Evolutionary conservation across 1,140 invertebrate species (phyloP).

Genomic region (Druon quercuslanigerum): DNA sequence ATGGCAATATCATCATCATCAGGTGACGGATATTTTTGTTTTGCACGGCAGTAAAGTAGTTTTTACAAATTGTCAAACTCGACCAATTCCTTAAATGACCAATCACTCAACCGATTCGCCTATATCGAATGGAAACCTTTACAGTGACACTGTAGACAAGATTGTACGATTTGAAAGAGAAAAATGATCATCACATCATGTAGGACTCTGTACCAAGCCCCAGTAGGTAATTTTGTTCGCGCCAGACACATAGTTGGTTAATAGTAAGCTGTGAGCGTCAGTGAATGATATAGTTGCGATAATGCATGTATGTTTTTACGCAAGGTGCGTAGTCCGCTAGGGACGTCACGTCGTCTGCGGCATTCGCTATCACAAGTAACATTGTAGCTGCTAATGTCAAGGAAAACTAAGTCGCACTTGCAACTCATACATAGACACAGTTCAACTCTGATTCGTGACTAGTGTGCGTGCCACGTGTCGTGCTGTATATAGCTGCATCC

Average conservation of each 20-base stretch:
- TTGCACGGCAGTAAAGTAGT: too few species aligned
- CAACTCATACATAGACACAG: neutral
- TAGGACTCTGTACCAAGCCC: neutral
- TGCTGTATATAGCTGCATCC: constrained; percentile 9
- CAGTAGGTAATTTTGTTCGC: constrained; percentile 34
- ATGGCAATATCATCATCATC: too few species aligned
- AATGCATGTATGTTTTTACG: constrained; percentile 27
- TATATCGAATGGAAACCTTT: too few species aligned
- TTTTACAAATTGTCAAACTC: too few species aligned
- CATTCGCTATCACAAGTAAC: constrained; percentile 39
- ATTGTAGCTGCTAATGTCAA: constrained; percentile 60
- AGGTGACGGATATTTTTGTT: too few species aligned
- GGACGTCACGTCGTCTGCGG: neutral
- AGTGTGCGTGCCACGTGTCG: constrained; percentile 25
- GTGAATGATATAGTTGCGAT: neutral
- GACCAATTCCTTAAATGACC: too few species aligned
- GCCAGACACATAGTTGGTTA: constrained; percentile 35
- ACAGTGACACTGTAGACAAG: neutral
- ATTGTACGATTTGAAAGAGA: neutral
- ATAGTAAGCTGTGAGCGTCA: neutral
- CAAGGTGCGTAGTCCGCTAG: constrained; percentile 1
- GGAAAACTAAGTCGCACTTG: constrained; percentile 52
- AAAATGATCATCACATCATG: constrained; percentile 5
- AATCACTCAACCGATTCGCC: too few species aligned
- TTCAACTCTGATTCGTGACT: neutral